phyloP scores from a whole-genome alignment of 1,140 invertebrate species.

The Bombus pyrosoma region DNA sequence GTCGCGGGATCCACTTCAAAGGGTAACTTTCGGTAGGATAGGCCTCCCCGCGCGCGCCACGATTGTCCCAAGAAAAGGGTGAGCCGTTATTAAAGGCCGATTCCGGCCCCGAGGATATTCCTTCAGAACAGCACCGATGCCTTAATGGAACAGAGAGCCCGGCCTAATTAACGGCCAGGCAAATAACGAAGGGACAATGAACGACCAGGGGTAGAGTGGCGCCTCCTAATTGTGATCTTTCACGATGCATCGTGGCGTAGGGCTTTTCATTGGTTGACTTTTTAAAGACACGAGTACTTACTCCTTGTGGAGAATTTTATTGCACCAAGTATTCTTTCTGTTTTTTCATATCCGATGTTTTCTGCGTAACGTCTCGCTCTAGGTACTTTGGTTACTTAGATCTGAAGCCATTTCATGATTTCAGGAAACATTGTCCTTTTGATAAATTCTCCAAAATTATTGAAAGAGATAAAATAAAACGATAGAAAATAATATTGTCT shows the following conservation, averaged over 20 bases:
- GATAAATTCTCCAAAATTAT: too few species aligned
- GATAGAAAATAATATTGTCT: too few species aligned
- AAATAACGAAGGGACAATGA: slow-evolving; percentile 53
- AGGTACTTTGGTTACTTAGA: too few species aligned
- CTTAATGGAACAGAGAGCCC: slow-evolving; percentile 61
- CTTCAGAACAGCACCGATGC: slow-evolving; percentile 40
- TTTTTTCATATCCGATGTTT: too few species aligned
- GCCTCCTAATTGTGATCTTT: slow-evolving; percentile 31
- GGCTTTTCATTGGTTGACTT: neutral
- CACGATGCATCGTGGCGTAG: neutral
- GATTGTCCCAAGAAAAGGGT: slow-evolving; percentile 67
- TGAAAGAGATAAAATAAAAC: too few species aligned
- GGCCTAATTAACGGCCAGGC: slow-evolving; percentile 65
- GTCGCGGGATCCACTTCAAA: slow-evolving; percentile 64
- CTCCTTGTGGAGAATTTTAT: too few species aligned
- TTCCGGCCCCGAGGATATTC: slow-evolving; percentile 50
- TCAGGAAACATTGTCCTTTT: too few species aligned
- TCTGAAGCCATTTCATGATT: too few species aligned
- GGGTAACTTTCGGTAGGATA: slow-evolving; percentile 57
- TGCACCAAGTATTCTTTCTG: too few species aligned
- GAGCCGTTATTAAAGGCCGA: slow-evolving; percentile 64
- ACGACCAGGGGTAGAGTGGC: neutral
- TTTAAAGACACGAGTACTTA: neutral
- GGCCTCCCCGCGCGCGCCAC: slow-evolving; percentile 14
- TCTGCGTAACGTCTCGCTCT: too few species aligned